Percentiles rank a stretch among this genome's conserved stretches.
phyloP scores from a whole-genome alignment of 2,113 vertebrate species.

The Tetrax tetrax region DNA sequence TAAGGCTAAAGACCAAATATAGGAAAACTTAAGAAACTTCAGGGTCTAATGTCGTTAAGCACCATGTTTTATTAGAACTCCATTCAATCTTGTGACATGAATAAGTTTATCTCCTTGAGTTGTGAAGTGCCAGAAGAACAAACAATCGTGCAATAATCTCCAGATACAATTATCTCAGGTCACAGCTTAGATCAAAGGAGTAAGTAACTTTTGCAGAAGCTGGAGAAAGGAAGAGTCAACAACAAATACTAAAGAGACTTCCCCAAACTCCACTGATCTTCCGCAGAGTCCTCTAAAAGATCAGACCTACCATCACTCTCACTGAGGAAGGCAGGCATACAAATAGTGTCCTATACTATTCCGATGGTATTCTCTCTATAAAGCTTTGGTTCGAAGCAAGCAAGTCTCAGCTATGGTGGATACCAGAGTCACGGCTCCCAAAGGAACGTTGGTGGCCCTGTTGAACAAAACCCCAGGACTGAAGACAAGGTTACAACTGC shows the following conservation, averaged over 20 bases:
- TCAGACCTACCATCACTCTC: background rate
- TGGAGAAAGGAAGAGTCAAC: background rate
- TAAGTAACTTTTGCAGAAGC: background rate
- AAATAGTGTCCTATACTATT: background rate
- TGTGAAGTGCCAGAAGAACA: background rate
- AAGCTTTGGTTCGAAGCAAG: background rate
- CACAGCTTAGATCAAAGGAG: constrained; percentile 18
- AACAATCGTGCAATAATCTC: background rate
- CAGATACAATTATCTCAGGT: background rate
- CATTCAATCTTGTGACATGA: background rate
- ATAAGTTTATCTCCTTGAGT: background rate
- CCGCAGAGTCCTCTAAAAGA: background rate
- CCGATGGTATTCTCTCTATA: background rate
- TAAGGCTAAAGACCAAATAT: background rate
- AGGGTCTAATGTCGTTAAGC: background rate
- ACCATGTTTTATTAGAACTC: background rate
- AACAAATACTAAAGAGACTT: background rate
- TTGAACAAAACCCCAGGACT: background rate
- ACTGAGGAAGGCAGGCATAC: background rate
- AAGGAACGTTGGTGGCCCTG: background rate
- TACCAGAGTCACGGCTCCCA: background rate
- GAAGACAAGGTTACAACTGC: background rate
- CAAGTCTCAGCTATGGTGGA: background rate
- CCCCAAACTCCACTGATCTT: background rate
- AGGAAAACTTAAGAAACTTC: background rate